Evolutionary conservation across 2,797 vertebrate species (phyloP), one percentile per base, ranked within the genome.

Genomic region (Lerista edwardsae): DNA sequence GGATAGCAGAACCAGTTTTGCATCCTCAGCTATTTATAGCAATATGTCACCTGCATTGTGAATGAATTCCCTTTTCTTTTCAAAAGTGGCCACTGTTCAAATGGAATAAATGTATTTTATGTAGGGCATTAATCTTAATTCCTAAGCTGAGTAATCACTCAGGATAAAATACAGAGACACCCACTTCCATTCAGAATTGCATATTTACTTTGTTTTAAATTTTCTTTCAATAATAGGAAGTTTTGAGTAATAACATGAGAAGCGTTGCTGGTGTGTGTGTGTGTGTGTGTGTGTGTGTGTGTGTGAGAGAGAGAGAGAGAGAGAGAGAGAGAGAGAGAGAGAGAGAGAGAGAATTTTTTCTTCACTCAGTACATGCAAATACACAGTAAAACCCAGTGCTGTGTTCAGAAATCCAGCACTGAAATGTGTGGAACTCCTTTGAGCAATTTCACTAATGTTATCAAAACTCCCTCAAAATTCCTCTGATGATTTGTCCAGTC

Each of bases 21-120:
- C 75, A 81, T 89, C 84, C 88, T 90, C 85, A 88, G 0, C 86
- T 74, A 0, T 55, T 1, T 78, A 87, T 90, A 90, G 80, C 57
- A 19, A 41, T 85, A 36, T 73, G 87, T 90, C 93, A 91, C 84
- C 83, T 86, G 25, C 82, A 82, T 25, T 87, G 65, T 67, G 76
- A 86, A 12, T 36, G 65, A 90, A 34, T 73, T 78, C 62, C 31
- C 82, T 91, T 91, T 82, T 71, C 36, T 85, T 81, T 82, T 88
- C 89, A 83, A 82, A 83, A 61, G 2, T 5, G 51, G 17, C 57
- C 85, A 6, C 75, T 82, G n/a, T 61, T 57, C 55, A 86, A 89
- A 82, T 14, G 10, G 29, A 44, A 62, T 44, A 62, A 75, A 83
- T 85, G 71, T 74, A 67, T 79, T 84, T 91, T 84, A 57, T 86